phyloP scores from a whole-genome alignment of 2,797 vertebrate species.

The Pelodytes ibericus region DNA sequence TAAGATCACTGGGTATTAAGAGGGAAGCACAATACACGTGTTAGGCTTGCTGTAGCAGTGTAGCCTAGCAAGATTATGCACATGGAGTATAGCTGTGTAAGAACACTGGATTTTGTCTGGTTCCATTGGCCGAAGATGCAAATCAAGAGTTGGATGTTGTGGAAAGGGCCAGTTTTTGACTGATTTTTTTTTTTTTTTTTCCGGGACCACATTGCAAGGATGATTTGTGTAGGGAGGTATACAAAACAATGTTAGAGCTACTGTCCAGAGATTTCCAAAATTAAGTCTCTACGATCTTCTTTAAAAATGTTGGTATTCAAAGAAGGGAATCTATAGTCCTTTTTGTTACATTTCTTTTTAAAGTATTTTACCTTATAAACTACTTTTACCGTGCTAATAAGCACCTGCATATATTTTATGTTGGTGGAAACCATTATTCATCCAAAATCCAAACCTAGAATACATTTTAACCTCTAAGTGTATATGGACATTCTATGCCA shows the following conservation, averaged over 20 bases:
- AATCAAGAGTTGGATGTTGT: background rate
- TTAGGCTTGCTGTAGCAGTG: background rate
- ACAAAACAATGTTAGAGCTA: background rate
- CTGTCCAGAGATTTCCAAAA: background rate
- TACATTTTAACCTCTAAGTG: too few species aligned
- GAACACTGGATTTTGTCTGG: background rate
- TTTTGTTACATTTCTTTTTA: too few species aligned
- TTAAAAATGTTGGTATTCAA: background rate
- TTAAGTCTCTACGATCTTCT: background rate
- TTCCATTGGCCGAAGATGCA: background rate
- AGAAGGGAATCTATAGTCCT: too few species aligned
- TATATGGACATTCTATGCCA: too few species aligned
- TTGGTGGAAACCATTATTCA: too few species aligned
- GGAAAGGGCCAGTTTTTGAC: background rate
- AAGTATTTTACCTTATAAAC: too few species aligned
- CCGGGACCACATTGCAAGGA: background rate
- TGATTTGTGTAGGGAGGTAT: background rate
- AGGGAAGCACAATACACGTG: background rate
- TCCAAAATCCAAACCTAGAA: too few species aligned
- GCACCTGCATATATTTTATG: too few species aligned
- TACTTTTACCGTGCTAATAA: too few species aligned
- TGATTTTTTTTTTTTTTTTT: too few species aligned
- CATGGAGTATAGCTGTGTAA: background rate
- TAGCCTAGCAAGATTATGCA: background rate
- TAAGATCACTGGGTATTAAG: conserved; percentile 15